Evolutionary conservation across 2,113 vertebrate species (phyloP).

Genomic region (Dermatemys mawii): DNA sequence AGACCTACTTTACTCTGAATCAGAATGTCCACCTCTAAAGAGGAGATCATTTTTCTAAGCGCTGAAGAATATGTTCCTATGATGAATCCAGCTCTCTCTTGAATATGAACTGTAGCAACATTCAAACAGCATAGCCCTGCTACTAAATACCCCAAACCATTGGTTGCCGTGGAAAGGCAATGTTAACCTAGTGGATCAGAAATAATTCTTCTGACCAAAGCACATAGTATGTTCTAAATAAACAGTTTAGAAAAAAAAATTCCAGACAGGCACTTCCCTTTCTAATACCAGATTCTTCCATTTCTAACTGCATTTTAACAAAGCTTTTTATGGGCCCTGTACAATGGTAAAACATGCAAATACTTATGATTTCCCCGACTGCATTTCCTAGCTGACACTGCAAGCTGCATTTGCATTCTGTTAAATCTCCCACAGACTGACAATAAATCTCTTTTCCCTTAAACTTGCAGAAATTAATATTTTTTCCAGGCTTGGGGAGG

Average conservation of each 20-base stretch:
- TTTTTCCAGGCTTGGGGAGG: slow-evolving; percentile 12
- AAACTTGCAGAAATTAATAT: not conserved
- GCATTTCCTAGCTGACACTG: not conserved
- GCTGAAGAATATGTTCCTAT: not conserved
- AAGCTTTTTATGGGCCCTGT: not conserved
- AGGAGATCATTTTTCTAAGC: not conserved
- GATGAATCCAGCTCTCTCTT: not conserved
- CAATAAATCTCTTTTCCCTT: slow-evolving; percentile 14
- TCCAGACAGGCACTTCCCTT: not conserved
- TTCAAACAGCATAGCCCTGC: not conserved
- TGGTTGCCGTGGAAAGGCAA: not conserved
- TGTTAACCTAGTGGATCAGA: not conserved
- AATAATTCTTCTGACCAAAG: not conserved
- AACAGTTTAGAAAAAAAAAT: not conserved
- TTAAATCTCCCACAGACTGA: not conserved
- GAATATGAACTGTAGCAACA: not conserved
- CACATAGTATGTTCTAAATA: not conserved
- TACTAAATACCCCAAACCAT: not conserved
- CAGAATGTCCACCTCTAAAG: not conserved
- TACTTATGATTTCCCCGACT: not conserved
- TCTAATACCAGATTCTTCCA: not conserved
- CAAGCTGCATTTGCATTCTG: slow-evolving; percentile 2
- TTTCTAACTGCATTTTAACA: not conserved
- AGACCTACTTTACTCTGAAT: not conserved
- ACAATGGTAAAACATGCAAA: not conserved